Evolutionary conservation across 2,888 invertebrate genomes (phyloP).

Genomic region (Acanthosepion pharaonis): DNA sequence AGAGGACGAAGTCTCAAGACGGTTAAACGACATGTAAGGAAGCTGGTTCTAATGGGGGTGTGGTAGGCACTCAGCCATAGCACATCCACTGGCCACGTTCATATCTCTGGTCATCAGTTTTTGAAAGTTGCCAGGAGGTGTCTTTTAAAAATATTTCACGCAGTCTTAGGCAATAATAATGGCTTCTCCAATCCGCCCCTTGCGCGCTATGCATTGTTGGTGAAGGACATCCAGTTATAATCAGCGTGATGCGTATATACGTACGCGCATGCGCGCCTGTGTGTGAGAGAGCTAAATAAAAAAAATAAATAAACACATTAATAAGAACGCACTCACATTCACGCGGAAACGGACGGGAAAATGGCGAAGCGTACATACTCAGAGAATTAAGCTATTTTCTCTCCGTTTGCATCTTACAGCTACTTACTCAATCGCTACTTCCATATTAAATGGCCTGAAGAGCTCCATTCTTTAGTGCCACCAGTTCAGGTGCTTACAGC

Average conservation of each 20-base stretch:
- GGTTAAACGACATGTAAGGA: not conserved
- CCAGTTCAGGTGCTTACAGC: no score
- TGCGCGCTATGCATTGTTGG: not conserved
- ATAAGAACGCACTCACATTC: no score
- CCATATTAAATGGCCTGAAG: no score
- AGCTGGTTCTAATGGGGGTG: not conserved
- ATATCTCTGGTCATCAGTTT: not conserved
- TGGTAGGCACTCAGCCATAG: not conserved
- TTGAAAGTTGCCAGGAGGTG: not conserved
- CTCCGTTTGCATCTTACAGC: no score
- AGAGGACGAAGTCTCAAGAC: not conserved
- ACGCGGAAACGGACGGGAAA: no score
- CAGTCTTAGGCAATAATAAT: not conserved
- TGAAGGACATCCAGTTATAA: not conserved
- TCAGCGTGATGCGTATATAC: not conserved
- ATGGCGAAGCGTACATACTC: no score
- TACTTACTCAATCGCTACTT: no score
- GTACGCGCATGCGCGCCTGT: not conserved
- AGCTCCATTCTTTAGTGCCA: no score
- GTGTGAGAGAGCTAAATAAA: no score
- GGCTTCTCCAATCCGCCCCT: not conserved
- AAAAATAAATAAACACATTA: not conserved
- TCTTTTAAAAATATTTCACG: slow-evolving; percentile 14
- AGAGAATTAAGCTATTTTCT: no score
- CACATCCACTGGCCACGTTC: not conserved